Percentiles rank a stretch among this genome's conserved stretches.
Conservation (phyloP, 2,797 vertebrate species). For the Poecilia picta region DNA sequence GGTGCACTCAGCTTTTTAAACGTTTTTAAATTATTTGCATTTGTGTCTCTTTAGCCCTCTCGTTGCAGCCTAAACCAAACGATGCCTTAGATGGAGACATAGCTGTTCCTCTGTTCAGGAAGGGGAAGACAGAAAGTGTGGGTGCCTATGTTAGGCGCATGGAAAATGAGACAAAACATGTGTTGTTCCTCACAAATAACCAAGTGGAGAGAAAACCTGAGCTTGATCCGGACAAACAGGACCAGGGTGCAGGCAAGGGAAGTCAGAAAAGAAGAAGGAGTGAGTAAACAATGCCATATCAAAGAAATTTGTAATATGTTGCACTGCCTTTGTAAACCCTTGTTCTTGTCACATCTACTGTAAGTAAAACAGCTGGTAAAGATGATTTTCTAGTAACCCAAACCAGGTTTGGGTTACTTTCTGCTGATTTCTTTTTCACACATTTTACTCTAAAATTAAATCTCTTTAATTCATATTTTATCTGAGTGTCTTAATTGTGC, state of each 20-base stretch:
- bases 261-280: constrained; percentile 87
- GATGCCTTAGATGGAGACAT: constrained; percentile 61
- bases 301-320: neutral
- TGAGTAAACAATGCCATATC: constrained; percentile 69
- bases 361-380: neutral
- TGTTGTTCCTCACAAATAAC: constrained; percentile 88
- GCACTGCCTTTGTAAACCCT: neutral
- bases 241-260: constrained; percentile 61
- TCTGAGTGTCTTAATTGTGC: neutral
- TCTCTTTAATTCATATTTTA: neutral
- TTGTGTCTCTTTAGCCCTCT: constrained; percentile 30
- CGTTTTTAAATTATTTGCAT: neutral
- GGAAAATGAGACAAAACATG: constrained; percentile 82
- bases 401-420: no score
- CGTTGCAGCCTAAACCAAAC: constrained; percentile 31
- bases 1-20: neutral
- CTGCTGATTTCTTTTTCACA: neutral
- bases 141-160: constrained; percentile 84
- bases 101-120: constrained; percentile 84
- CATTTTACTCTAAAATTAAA: neutral
- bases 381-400: neutral
- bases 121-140: constrained; percentile 77
- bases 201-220: constrained; percentile 86
- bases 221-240: constrained; percentile 71
- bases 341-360: neutral